Percentiles rank a stretch among this genome's conserved stretches.
Evolutionary conservation across 30 jellyfish, hydroid and myxozoan genomes (phyloP).

Genomic region (Calvadosia cruxmelitensis): DNA sequence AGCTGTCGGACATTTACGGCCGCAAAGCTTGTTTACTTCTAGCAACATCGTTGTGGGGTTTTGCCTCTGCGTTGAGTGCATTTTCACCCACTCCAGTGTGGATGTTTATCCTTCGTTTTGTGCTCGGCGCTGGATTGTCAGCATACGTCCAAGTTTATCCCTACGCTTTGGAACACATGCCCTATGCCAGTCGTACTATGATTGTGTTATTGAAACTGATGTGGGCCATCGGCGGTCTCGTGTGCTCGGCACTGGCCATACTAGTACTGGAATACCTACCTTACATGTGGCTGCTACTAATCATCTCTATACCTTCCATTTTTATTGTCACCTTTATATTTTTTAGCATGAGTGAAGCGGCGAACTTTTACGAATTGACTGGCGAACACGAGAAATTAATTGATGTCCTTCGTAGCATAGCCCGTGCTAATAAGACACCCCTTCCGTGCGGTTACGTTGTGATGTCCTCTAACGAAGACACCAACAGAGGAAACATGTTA

Average conservation of each 20-base stretch:
- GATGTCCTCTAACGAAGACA: neutral
- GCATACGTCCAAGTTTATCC: neutral
- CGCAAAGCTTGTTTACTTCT: neutral
- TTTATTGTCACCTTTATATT: too few species aligned
- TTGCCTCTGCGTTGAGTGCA: neutral
- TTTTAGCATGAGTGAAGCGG: neutral
- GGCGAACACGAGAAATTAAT: neutral
- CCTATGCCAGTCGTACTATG: neutral
- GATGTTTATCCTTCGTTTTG: neutral
- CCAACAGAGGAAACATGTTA: neutral
- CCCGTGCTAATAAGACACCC: neutral
- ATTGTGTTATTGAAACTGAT: neutral
- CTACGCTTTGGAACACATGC: neutral
- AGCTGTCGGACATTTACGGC: neutral
- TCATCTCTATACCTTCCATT: neutral
- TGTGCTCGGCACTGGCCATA: neutral
- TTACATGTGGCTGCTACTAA: neutral
- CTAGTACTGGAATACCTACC: neutral
- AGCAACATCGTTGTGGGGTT: neutral
- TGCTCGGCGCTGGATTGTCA: neutral
- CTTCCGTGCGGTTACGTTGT: neutral
- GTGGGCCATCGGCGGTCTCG: neutral
- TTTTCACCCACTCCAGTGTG: neutral
- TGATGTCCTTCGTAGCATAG: neutral
- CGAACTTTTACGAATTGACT: neutral